Evolutionary conservation across 2,888 invertebrate genomes (phyloP), one percentile per base, ranked within the genome.

Genomic region (Smittia sp.): DNA sequence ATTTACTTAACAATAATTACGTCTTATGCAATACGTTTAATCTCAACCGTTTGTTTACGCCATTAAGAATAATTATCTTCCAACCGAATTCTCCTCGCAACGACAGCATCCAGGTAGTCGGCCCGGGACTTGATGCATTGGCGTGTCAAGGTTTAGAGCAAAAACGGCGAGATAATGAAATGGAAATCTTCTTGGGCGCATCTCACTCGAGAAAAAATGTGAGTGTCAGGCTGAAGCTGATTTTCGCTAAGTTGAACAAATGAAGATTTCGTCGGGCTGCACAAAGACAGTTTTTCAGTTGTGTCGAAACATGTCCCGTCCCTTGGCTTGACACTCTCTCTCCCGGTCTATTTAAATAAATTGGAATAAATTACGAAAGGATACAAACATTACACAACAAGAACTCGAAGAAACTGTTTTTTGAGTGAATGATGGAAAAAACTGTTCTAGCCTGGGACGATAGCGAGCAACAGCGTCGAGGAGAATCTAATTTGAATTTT

Each of bases 51-150:
- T 68, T 68, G 68, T 68, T 68, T 68, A 68, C 68, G 46, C 68
- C 68, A 68, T 68, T 68, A 68, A 68, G 32, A 68, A 68, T 68
- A 68, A 68, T 68, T 68, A 68, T 68, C 68, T 46, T 68, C 68
- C 41, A 68, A 68, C 68, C 46, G 68, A 68, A 68, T 68, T 32
- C 58, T 22, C 24, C n/a, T 46, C n/a, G 11, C n/a, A 46, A 11
- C 15, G n/a, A 46, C 46, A 46, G 46, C 46, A 46, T 46, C 46
- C 15, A 46, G 46, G 46, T 46, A 46, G 46, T 3, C n/a, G 2
- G 15, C 3, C 6, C n/a, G 15, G 3, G n/a, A 11, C n/a, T n/a
- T n/a, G 15, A 15, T 46, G 2, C 46, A 46, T 46, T 46, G 6
- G 46, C 46, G 15, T 46, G 46, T 46, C 15, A 46, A 15, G n/a